These are phyloP conservation scores for Morone chrysops DNA, from an alignment of 2,113 vertebrate genomes.

Conservation along the genomic window DNA sequence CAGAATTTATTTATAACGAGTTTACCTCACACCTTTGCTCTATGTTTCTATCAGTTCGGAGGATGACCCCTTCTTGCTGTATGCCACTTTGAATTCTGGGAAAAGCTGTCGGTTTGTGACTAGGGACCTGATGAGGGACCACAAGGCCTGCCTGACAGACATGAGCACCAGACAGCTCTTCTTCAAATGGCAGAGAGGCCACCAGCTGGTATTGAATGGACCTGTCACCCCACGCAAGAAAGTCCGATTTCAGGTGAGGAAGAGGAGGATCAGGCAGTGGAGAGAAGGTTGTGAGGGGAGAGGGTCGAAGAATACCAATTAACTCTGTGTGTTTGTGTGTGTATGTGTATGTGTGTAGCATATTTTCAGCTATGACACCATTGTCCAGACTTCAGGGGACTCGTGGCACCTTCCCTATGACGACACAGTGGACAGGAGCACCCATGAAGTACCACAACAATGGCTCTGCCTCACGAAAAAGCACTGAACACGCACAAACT, in stretches of 20 bases:
- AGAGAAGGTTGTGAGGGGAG: background rate
- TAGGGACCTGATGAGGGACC: conserved; percentile 94
- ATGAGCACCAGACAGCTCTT: conserved; percentile 86
- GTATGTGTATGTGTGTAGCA: conserved; percentile 79
- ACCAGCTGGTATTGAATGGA: conserved; percentile 86
- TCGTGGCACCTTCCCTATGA: conserved; percentile 98
- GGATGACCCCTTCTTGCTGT: conserved; percentile 95
- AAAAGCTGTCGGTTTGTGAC: conserved; percentile 93
- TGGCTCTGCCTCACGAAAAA: conserved; percentile 92
- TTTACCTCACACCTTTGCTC: background rate
- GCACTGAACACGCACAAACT: conserved; percentile 2
- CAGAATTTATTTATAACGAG: background rate
- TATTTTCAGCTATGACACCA: conserved; percentile 88
- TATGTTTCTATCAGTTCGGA: conserved; percentile 85
- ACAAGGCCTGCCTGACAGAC: conserved; percentile 92
- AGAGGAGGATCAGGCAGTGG: background rate
- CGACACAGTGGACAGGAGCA: conserved; percentile 84
- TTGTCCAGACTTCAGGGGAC: conserved; percentile 88
- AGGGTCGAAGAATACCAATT: background rate
- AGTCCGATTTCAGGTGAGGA: conserved; percentile 88
- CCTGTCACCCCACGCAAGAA: conserved; percentile 54
- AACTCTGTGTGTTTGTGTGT: conserved; percentile 8
- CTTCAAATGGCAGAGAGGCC: conserved; percentile 97
- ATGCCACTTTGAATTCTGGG: conserved; percentile 92
- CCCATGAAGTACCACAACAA: conserved; percentile 88